Evolutionary conservation across 2,888 invertebrate genomes (phyloP).

Genomic region (Meiosimyza decipiens): DNA sequence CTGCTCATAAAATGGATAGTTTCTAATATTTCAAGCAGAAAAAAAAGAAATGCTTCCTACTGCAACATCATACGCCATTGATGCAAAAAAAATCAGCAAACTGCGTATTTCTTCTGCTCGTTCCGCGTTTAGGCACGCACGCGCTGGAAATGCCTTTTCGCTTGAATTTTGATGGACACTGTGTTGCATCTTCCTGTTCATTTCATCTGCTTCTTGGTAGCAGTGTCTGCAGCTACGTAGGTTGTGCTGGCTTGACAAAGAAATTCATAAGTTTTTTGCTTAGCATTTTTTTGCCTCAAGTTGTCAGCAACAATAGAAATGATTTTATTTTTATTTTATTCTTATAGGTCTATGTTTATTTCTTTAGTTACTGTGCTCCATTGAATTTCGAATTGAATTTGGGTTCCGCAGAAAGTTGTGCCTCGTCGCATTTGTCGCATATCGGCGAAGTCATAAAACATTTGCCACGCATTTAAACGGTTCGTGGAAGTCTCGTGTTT

Average conservation of each 20-base stretch:
- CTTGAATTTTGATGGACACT: constrained; percentile 36
- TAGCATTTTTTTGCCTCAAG: constrained; percentile 35
- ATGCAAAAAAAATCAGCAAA: no score
- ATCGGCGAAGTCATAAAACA: constrained; percentile 40
- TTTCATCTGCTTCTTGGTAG: constrained; percentile 1
- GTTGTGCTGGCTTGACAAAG: constrained; percentile 30
- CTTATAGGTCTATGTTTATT: constrained; percentile 44
- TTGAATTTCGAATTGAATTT: constrained; percentile 33
- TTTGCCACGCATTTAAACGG: constrained; percentile 54
- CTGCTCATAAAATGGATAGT: no score
- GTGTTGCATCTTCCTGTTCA: constrained; percentile 3
- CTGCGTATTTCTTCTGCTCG: neutral
- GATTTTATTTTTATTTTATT: constrained; percentile 36
- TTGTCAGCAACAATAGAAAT: constrained; percentile 53
- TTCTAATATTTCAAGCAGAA: no score
- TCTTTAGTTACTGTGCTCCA: constrained; percentile 42
- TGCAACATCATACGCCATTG: no score
- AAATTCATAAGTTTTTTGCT: constrained; percentile 46
- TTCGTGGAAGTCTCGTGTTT: constrained; percentile 67
- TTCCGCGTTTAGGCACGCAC: constrained; percentile 38
- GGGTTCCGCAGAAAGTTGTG: constrained; percentile 42
- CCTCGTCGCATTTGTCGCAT: constrained; percentile 44
- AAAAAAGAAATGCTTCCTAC: no score
- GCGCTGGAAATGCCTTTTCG: constrained; percentile 38
- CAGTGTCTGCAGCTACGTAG: neutral